phyloP scores from a whole-genome alignment of 2,797 vertebrate species.

The Hippocampus kuda region DNA sequence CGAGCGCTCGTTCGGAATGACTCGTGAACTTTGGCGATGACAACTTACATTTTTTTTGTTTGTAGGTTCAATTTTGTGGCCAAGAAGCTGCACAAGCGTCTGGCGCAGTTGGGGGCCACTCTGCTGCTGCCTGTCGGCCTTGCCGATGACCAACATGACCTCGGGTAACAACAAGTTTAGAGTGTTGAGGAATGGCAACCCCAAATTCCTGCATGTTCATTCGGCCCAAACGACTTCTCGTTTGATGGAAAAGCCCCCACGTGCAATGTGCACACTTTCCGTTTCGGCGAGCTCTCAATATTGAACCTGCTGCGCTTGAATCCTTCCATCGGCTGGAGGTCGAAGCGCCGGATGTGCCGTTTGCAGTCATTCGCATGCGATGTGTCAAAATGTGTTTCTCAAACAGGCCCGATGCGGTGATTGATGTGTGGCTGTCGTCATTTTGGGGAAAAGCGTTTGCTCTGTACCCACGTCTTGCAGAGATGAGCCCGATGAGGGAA shows the following conservation, averaged over 20 bases:
- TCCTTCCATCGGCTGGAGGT: background rate
- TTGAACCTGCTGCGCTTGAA: background rate
- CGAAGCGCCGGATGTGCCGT: background rate
- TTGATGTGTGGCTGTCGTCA: conserved; percentile 78
- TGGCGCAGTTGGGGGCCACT: conserved; percentile 78
- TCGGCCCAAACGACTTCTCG: no score
- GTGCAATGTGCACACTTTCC: no score
- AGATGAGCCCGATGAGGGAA: conserved; percentile 56
- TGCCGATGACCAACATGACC: conserved; percentile 89
- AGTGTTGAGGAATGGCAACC: background rate
- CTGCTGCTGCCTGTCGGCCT: conserved; percentile 72
- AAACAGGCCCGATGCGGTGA: conserved; percentile 76
- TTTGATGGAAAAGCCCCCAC: no score
- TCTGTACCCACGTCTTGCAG: conserved; percentile 62
- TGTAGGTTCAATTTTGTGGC: conserved; percentile 91
- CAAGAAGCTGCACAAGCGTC: conserved; percentile 87
- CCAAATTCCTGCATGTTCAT: no score
- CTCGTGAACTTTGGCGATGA: background rate
- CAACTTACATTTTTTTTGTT: background rate
- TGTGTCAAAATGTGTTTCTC: background rate
- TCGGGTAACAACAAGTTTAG: conserved; percentile 72
- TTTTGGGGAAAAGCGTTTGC: conserved; percentile 76
- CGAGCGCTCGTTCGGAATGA: background rate
- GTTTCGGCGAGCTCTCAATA: background rate
- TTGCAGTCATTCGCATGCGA: background rate